Percentiles rank a stretch among this genome's conserved stretches.
These are phyloP conservation scores for Rhagologus leucostigma DNA, from an alignment of 2,113 vertebrate genomes.

Conservation along the genomic window DNA sequence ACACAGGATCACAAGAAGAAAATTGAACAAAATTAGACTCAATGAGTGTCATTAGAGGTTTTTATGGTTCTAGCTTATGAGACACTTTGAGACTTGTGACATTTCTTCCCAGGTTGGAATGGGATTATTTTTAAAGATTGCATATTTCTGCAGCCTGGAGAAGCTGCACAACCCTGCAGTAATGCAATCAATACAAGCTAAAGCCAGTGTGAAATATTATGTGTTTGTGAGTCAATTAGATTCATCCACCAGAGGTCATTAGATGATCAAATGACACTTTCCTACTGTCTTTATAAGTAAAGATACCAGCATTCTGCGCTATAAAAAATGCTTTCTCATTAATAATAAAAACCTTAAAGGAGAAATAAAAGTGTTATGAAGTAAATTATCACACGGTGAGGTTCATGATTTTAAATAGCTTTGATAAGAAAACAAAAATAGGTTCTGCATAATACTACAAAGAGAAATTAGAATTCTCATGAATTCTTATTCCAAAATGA, in stretches of 20 bases:
- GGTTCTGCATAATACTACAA: conserved; percentile 2
- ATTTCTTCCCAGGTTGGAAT: background rate
- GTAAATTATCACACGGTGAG: conserved; percentile 10
- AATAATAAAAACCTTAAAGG: conserved; percentile 61
- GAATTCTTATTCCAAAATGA: conserved; percentile 15
- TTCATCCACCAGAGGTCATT: conserved; percentile 74
- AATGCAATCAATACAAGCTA: background rate
- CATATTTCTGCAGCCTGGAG: background rate
- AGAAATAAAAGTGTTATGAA: conserved; percentile 50
- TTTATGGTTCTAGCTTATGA: background rate
- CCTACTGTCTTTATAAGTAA: conserved; percentile 48
- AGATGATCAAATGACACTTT: conserved; percentile 67
- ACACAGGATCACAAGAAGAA: background rate
- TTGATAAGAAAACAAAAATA: conserved; percentile 49
- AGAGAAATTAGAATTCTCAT: background rate
- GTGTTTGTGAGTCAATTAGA: conserved; percentile 60
- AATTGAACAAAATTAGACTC: background rate
- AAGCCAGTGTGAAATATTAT: conserved; percentile 24
- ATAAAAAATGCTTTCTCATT: conserved; percentile 65
- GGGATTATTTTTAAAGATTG: background rate
- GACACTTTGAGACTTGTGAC: background rate
- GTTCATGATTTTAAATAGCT: conserved; percentile 44
- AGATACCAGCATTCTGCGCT: conserved; percentile 29
- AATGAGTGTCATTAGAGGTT: background rate
- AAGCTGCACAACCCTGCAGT: background rate